A percentile compares a stretch with the other conserved stretches of the same genome.
Conservation (phyloP, 2,797 vertebrate genomes). For the Hafferia zeledoni region DNA sequence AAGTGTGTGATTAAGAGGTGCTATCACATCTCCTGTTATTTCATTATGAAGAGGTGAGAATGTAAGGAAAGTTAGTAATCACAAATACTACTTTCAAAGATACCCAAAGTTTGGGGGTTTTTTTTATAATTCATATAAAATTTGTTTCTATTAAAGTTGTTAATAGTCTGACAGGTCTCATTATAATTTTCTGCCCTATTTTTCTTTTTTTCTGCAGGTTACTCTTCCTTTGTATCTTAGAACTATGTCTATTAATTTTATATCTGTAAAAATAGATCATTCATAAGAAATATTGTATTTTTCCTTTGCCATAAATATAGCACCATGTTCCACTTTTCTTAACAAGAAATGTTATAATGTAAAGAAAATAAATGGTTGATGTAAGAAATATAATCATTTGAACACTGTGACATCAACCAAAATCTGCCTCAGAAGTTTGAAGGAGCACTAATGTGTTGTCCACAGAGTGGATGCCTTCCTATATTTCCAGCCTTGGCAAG, state of each 20-base stretch:
- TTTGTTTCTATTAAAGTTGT: neutral
- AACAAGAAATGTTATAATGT: neutral
- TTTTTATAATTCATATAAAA: neutral
- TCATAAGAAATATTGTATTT: fast-evolving
- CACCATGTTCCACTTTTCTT: neutral
- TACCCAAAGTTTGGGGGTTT: neutral
- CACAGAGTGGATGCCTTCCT: neutral
- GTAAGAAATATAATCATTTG: neutral
- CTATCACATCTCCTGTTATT: neutral
- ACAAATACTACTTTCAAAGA: neutral
- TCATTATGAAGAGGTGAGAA: neutral
- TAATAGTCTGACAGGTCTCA: neutral
- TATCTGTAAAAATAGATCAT: neutral
- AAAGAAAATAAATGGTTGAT: neutral
- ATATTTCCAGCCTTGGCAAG: neutral
- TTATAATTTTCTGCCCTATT: neutral
- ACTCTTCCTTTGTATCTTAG: neutral
- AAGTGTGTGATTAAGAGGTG: neutral
- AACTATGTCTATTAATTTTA: neutral
- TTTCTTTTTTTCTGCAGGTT: neutral
- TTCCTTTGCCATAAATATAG: neutral
- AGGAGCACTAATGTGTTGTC: neutral
- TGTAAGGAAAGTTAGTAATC: neutral
- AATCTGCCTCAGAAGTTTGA: neutral
- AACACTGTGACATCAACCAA: neutral